Conservation (phyloP, 2,888 invertebrate species). For the Zeuzera pyrina region DNA sequence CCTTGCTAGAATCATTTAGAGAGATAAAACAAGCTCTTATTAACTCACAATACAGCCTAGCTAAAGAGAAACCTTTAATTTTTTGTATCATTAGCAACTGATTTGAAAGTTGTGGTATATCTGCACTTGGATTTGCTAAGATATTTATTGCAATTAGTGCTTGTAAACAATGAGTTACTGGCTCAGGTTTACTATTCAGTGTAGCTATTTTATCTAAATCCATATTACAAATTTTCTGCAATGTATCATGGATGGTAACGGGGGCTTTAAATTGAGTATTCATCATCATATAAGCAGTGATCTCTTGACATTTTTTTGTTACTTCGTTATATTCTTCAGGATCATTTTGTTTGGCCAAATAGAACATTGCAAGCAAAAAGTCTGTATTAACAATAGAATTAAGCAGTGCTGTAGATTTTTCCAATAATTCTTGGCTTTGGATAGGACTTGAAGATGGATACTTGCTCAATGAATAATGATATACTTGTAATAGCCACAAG, state of each 20-base stretch:
- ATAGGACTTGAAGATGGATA: constrained; percentile 58
- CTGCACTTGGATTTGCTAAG: constrained; percentile 86
- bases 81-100: constrained; percentile 89
- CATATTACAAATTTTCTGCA: constrained; percentile 75
- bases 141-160: constrained; percentile 89
- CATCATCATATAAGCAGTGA: constrained; percentile 75
- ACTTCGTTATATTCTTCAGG: constrained; percentile 77
- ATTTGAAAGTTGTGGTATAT: constrained; percentile 84
- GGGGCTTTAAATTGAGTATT: constrained; percentile 71
- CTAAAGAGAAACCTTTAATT: constrained; percentile 85
- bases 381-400: constrained; percentile 80
- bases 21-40: constrained; percentile 92
- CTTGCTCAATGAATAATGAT: constrained; percentile 65
- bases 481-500: constrained; percentile 86
- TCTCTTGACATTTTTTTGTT: constrained; percentile 83
- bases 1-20: constrained; percentile 88
- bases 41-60: constrained; percentile 89
- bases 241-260: constrained; percentile 71
- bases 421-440: constrained; percentile 76
- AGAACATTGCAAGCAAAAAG: constrained; percentile 86
- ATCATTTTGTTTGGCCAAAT: constrained; percentile 86
- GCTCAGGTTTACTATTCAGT: constrained; percentile 70
- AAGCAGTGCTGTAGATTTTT: constrained; percentile 79
- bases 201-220: constrained; percentile 75
- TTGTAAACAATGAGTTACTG: constrained; percentile 83